Evolutionary conservation across 2,888 invertebrate species (phyloP), one percentile per base, ranked within the genome.

Genomic region (Fragum fragum): DNA sequence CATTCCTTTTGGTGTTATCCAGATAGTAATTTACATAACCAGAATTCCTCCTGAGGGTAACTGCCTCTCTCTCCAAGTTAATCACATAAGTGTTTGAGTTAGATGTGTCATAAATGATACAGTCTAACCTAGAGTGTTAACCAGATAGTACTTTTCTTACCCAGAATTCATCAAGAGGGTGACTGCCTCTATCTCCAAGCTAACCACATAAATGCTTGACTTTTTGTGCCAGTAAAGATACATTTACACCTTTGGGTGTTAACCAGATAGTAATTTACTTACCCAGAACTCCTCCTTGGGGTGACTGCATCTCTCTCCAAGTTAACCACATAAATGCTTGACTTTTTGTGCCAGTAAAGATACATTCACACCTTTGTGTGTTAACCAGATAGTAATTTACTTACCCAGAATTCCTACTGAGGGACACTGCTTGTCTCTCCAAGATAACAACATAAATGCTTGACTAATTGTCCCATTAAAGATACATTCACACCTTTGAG

Each of bases 381-480:
- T 93, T 93, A 42, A 86, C 86, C n/a, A 11, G 5, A 36, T n/a
- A 9, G 32, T 36, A 36, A 36, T 36, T 36, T 36, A 36, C 95
- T 99, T 95, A 96, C 97, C 97, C 70, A 99, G 95, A 88, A 99
- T 97, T 18, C 99, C 99, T 0, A 98, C 98, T 0, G 97, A 97
- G 72, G 96, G 96, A 16, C 92, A 88, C 94, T 98, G 97, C n/a
- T 95, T 95, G 95, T 99, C 99, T 26, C 99, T 95, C 98, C 98
- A 99, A 26, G 95, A 91, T 90, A 99, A 95, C 98, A 99, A 99
- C 16, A 97, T 96, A 0, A 99, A 95, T 0, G 98, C 99, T 90
- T 97, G 96, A 85, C 96, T 95, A 99, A 98, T 95, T n/a, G n/a
- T n/a, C n/a, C n/a, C n/a, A n/a, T n/a, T n/a, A n/a, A n/a, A n/a